Evolutionary conservation across 23 tunicate genomes (phyloP), one percentile per base, ranked within the genome.

Genomic region (Trididemnum miniatum): DNA sequence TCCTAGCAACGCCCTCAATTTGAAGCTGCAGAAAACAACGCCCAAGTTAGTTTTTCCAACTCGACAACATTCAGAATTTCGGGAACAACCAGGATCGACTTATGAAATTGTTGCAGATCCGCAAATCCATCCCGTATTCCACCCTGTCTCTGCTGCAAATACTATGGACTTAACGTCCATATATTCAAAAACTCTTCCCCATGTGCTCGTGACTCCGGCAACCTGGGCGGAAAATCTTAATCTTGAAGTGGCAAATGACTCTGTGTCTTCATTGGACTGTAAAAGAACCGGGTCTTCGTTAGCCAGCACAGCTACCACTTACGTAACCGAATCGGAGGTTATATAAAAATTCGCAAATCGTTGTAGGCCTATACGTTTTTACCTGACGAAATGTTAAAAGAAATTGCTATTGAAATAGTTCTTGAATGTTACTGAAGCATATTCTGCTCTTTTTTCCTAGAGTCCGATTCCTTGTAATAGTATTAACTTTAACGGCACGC

Each of bases 271-370:
- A 28, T 25, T n/a, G 7, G 63, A 35, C 23, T 32, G 29, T 7
- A 28, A 25, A 40, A 36, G 76, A 49, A 65, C 35, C 34, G 34
- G 57, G 30, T 81, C 85, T 4, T 50, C 85, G 51, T 29, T 44
- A 0, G 85, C 52, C 34, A 81, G 85, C 31, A 81, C 75, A 0
- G 44, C 76, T 22, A 35, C 76, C 2, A 69, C 74, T 1, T 81
- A 81, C 34, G 76, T 81, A 2, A 81, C 85, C 1, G 85, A 81
- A 37, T 62, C 85, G 15, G 85, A 81, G 40, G 34, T 81, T 26
- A 44, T 81, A 36, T 81, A n/a, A n/a, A n/a, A n/a, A n/a, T n/a
- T n/a, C n/a, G n/a, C n/a, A n/a, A n/a, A n/a, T n/a, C n/a, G n/a
- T n/a, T n/a, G n/a, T n/a, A n/a, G n/a, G n/a, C n/a, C n/a, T n/a